These are phyloP conservation scores for Ranitomeya imitator DNA, from an alignment of 2,113 vertebrate genomes.

Conservation along the genomic window DNA sequence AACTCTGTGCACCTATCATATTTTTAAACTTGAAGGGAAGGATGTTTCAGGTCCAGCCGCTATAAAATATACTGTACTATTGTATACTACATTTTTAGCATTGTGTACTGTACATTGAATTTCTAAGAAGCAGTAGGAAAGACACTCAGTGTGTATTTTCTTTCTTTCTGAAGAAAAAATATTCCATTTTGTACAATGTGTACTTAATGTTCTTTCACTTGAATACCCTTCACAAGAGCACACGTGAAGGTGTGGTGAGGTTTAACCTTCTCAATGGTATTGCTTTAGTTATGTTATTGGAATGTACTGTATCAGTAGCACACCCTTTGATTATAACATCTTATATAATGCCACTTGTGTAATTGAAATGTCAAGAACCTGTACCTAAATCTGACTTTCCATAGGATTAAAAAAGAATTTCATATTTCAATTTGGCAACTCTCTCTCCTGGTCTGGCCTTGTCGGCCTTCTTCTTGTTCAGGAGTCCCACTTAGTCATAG, in stretches of 20 bases:
- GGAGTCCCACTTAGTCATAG: no score
- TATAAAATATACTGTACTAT: not conserved
- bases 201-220: not conserved
- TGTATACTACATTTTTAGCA: not conserved
- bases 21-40: no score
- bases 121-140: not conserved
- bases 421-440: no score
- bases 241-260: slow-evolving; percentile 19
- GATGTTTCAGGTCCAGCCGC: no score
- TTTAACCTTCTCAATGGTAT: not conserved
- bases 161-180: not conserved
- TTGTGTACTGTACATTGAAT: not conserved
- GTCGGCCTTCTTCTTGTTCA: no score
- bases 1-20: no score
- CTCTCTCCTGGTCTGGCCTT: no score
- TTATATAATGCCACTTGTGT: not conserved
- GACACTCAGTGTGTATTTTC: not conserved
- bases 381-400: not conserved
- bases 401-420: not conserved
- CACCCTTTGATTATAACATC: slow-evolving; percentile 9
- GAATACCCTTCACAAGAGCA: not conserved
- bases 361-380: not conserved
- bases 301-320: slow-evolving; percentile 3
- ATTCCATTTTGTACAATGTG: not conserved
- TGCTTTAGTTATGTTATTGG: not conserved